Base-by-base conservation (phyloP, 1,140 invertebrate species). In the Doryteuthis pealeii region DNA sequence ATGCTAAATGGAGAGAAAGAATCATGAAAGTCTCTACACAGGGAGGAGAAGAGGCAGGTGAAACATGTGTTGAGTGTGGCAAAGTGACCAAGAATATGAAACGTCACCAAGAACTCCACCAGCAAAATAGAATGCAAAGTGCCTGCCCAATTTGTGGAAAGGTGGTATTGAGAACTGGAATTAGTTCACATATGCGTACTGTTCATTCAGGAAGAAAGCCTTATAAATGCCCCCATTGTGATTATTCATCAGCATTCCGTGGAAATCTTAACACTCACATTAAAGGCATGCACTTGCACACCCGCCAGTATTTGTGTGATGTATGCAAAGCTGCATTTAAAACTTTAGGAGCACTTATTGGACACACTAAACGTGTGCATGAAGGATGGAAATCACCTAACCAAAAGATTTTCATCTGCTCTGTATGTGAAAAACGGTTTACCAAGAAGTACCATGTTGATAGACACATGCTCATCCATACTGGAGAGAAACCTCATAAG, bases 391-490 rank as follows among this genome's bases (percentile, higher is more conserved):
- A 85, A 62, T 85, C 84, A 15, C 85, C 84, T 22, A 87, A 85
- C 70, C 83, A 87, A 72, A 85, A 84, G 74, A 84, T 85, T 74
- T 87, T 87, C 68, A 85, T 85, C 33, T 87, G 85, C 77, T 85
- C 83, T 28, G 84, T 85, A 1, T 87, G 85, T 76, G 82, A 87
- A 73, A 87, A 87, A 70, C 69, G 83, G 28, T 87, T 87, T 74
- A 85, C 83, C 2, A 87, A 87, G 80, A 87, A 87, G 75, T 87
- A 85, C 76, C 85, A 87, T 74, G 83, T 87, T 30, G 84, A 87
- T 72, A 71, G 85, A 10, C 85, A 87, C 76, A 85, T 85, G 83
- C 76, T 85, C 72, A 85, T 87, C 66, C 85, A 87, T 74, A 87
- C 84, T 33, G 84, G 85, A 58, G 85, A 86, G 75, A 85, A 85